phyloP scores from a whole-genome alignment of 2,113 vertebrate genomes.

The Chitala chitala region DNA sequence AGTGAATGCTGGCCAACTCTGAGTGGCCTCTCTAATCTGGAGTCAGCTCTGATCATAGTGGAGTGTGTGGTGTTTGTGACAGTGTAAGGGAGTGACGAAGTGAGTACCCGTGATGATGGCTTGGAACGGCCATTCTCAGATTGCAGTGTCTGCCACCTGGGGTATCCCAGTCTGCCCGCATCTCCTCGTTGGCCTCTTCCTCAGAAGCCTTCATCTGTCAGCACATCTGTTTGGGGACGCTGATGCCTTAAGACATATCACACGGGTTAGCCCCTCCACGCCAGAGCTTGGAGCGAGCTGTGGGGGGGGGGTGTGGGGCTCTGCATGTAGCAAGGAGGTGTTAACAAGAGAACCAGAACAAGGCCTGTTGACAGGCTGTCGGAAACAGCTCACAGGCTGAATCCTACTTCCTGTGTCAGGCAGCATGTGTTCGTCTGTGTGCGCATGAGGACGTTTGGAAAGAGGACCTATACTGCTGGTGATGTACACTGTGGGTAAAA shows the following conservation, averaged over 20 bases:
- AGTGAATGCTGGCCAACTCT: too few relatives aligned
- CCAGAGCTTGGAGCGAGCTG: neutral
- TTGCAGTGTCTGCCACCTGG: too few relatives aligned
- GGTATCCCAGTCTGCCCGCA: neutral
- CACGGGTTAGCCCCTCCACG: neutral
- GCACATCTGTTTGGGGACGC: neutral
- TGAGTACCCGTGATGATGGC: too few relatives aligned
- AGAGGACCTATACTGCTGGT: too few relatives aligned
- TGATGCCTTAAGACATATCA: neutral
- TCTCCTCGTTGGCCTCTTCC: neutral
- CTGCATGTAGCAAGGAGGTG: neutral
- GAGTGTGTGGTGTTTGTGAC: too few relatives aligned
- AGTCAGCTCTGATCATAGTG: too few relatives aligned
- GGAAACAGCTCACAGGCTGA: neutral
- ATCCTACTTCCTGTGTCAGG: neutral
- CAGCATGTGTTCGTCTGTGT: too few relatives aligned
- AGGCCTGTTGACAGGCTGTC: neutral
- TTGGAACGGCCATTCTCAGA: too few relatives aligned
- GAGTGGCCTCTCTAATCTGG: too few relatives aligned
- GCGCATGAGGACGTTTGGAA: too few relatives aligned
- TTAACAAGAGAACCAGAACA: constrained; percentile 11
- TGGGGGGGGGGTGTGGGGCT: neutral
- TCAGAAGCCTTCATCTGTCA: constrained; percentile 17
- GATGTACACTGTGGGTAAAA: too few relatives aligned
- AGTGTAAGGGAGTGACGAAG: too few relatives aligned